A percentile compares a stretch with the other conserved stretches of the same genome.
These are phyloP conservation scores for Scaptodrosophila latifasciaeformis DNA, from an alignment of 2,888 invertebrate genomes.

Conservation along the genomic window DNA sequence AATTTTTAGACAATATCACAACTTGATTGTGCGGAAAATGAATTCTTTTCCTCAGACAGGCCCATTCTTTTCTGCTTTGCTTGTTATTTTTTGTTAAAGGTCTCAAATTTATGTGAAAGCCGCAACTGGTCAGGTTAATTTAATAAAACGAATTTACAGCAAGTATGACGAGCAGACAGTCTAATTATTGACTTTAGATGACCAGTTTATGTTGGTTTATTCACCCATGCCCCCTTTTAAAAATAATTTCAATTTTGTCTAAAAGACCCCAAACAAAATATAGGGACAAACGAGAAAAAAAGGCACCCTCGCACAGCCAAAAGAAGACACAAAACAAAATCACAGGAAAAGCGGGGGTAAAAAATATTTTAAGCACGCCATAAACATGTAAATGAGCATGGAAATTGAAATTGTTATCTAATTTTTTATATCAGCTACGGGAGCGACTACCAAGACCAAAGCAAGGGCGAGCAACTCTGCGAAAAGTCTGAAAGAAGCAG, in stretches of 20 bases:
- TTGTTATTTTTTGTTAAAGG: neutral
- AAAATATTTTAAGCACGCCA: slow-evolving; percentile 66
- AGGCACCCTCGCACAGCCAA: slow-evolving; percentile 35
- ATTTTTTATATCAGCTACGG: slow-evolving; percentile 58
- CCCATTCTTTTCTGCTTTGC: slow-evolving; percentile 1
- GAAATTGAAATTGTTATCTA: slow-evolving; percentile 73
- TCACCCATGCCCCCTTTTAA: neutral
- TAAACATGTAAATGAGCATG: slow-evolving; percentile 72
- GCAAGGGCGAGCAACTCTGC: slow-evolving; percentile 29
- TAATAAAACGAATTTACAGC: neutral
- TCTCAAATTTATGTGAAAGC: neutral
- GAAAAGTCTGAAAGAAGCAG: slow-evolving; percentile 10
- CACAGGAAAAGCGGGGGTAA: slow-evolving; percentile 32
- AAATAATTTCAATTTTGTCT: neutral
- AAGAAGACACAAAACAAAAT: slow-evolving; percentile 63
- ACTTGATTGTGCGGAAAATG: slow-evolving; percentile 58
- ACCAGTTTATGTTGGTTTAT: neutral
- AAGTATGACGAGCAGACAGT: neutral
- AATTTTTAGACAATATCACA: slow-evolving; percentile 40
- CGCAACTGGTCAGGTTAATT: neutral
- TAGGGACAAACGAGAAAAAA: slow-evolving; percentile 2
- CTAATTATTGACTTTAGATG: neutral
- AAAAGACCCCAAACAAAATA: slow-evolving; percentile 42
- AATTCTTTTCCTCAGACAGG: slow-evolving; percentile 26
- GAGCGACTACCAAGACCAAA: slow-evolving; percentile 4